A percentile compares a stretch with the other conserved stretches of the same genome.
Evolutionary conservation across 2,797 vertebrate species (phyloP).

Genomic region (Rachycentron canadum): DNA sequence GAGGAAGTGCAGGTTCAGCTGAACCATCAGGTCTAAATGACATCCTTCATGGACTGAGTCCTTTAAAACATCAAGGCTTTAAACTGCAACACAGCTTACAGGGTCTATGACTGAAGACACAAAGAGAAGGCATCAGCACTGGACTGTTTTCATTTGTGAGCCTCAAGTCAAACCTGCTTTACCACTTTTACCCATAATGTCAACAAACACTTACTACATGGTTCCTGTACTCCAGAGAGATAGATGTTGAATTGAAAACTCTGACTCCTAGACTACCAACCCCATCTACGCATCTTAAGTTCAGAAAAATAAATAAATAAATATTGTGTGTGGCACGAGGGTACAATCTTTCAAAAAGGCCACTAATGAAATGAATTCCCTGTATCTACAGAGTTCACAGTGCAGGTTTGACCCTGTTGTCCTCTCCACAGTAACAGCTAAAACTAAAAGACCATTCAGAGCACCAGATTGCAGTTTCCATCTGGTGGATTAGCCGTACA

Average conservation of each 20-base stretch:
- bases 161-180: not conserved
- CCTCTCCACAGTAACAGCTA: constrained; percentile 53
- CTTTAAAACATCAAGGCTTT: not conserved
- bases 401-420: constrained; percentile 56
- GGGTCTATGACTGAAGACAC: not conserved
- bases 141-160: not conserved
- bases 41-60: not conserved
- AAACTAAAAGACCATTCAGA: constrained; percentile 53
- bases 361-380: constrained; percentile 62
- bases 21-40: not conserved
- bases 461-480: constrained; percentile 60
- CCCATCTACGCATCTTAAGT: not conserved
- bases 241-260: not conserved
- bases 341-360: constrained; percentile 25
- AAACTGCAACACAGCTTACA: not conserved
- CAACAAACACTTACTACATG: not conserved
- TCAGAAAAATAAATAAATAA: constrained; percentile 20
- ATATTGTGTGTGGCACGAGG: constrained; percentile 12
- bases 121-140: not conserved
- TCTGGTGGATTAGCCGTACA: constrained; percentile 54
- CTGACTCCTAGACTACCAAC: too few relatives aligned
- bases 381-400: constrained; percentile 50
- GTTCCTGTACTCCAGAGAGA: not conserved
- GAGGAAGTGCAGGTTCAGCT: not conserved
- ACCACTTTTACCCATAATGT: not conserved